These are phyloP conservation scores for Heliconius hortense DNA, from an alignment of 2,888 invertebrate species.

Conservation along the genomic window DNA sequence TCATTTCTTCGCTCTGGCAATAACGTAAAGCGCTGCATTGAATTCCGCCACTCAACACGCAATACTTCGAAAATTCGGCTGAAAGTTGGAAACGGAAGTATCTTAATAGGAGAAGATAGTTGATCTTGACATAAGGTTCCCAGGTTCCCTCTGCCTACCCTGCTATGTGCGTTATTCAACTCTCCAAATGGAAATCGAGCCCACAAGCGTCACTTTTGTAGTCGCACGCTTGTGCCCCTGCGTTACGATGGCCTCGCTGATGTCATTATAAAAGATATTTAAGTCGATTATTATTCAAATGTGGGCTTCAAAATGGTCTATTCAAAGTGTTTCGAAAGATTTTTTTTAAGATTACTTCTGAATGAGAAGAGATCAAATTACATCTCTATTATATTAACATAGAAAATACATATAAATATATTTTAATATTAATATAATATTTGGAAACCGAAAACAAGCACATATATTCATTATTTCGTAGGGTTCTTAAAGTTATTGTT, in stretches of 20 bases:
- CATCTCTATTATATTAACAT: neutral
- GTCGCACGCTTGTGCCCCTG: too few relatives aligned
- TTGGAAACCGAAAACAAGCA: neutral
- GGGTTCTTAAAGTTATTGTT: too few relatives aligned
- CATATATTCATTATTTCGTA: too few relatives aligned
- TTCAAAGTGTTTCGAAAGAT: neutral
- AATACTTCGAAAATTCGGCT: neutral
- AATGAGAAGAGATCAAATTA: slow-evolving; percentile 9
- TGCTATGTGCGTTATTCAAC: neutral
- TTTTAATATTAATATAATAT: neutral
- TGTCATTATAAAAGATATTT: neutral
- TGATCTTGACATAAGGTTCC: neutral
- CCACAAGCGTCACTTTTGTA: neutral
- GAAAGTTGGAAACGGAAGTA: neutral
- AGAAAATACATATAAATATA: slow-evolving; percentile 5
- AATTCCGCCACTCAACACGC: neutral
- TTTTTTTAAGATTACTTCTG: neutral
- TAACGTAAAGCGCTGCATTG: neutral
- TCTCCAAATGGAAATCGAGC: neutral
- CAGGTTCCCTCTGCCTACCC: neutral
- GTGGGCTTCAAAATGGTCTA: neutral
- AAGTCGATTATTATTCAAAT: slow-evolving; percentile 9
- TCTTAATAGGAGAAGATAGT: neutral
- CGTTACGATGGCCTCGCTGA: too few relatives aligned
- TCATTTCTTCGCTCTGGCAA: neutral